phyloP scores from a whole-genome alignment of 1,140 invertebrate species.

The Drosophila ohnishii region DNA sequence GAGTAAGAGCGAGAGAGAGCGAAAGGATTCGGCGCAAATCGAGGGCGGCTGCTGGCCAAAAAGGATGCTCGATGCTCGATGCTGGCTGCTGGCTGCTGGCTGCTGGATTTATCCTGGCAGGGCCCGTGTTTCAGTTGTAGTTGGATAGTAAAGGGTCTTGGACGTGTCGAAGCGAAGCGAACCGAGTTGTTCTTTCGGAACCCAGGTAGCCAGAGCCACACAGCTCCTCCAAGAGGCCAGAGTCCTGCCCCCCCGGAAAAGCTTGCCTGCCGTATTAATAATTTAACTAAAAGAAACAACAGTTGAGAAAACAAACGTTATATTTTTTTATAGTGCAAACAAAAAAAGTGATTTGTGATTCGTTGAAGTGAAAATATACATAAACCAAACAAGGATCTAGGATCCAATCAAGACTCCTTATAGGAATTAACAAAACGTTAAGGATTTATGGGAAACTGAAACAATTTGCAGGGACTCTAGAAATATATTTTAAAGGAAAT shows the following conservation, averaged over 20 bases:
- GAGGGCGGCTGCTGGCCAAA: constrained; percentile 65
- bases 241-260: not conserved
- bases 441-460: not conserved
- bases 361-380: not conserved
- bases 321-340: constrained; percentile 5
- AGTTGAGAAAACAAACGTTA: not conserved
- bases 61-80: constrained; percentile 23
- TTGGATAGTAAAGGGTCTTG: constrained; percentile 80
- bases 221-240: constrained; percentile 15
- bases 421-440: not conserved
- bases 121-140: constrained; percentile 77
- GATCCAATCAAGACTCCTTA: not conserved
- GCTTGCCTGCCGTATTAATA: not conserved
- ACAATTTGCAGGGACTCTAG: constrained; percentile 34
- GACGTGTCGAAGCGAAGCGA: constrained; percentile 71
- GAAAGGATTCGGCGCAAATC: constrained; percentile 68
- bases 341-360: constrained; percentile 2
- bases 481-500: not conserved
- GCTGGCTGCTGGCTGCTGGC: not conserved
- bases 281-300: not conserved
- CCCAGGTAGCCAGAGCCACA: constrained; percentile 64
- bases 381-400: not conserved
- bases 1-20: constrained; percentile 12
- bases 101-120: constrained; percentile 38
- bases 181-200: constrained; percentile 61